phyloP scores from a whole-genome alignment of 2,113 vertebrate species.

The Ramphastos sulfuratus region DNA sequence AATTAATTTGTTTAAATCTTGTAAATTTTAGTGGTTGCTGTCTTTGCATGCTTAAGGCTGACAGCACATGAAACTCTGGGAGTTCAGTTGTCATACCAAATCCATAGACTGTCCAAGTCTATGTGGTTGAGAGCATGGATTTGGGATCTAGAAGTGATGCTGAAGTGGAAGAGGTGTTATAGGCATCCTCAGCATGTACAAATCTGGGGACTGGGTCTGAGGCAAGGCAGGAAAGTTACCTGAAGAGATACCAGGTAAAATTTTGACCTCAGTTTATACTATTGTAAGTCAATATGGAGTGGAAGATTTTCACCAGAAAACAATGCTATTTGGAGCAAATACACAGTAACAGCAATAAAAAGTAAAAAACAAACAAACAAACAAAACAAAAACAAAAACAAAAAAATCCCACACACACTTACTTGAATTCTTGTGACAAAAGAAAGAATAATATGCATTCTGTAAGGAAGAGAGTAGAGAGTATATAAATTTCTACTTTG shows the following conservation, averaged over 20 bases:
- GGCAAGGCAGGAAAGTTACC: not conserved
- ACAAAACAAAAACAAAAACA: not conserved
- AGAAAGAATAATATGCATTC: not conserved
- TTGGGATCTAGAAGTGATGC: not conserved
- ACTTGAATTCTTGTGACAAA: not conserved
- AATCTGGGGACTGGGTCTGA: accelerated
- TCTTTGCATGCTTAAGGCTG: not conserved
- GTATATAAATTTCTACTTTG: not conserved
- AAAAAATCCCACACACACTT: too few species aligned
- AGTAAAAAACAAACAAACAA: too few species aligned
- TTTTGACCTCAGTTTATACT: not conserved
- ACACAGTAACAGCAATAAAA: not conserved
- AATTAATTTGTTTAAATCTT: not conserved
- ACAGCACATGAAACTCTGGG: not conserved
- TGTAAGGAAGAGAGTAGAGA: not conserved
- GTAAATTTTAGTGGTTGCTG: not conserved
- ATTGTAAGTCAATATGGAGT: not conserved
- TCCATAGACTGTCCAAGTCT: not conserved
- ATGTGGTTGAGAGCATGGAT: not conserved
- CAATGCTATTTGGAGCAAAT: not conserved
- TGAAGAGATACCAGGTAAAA: accelerated
- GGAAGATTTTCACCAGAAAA: not conserved
- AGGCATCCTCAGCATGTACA: not conserved
- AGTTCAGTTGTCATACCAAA: not conserved
- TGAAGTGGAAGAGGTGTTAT: not conserved